phyloP scores from a whole-genome alignment of 2,113 vertebrate genomes.

The Falcunculus frontatus region DNA sequence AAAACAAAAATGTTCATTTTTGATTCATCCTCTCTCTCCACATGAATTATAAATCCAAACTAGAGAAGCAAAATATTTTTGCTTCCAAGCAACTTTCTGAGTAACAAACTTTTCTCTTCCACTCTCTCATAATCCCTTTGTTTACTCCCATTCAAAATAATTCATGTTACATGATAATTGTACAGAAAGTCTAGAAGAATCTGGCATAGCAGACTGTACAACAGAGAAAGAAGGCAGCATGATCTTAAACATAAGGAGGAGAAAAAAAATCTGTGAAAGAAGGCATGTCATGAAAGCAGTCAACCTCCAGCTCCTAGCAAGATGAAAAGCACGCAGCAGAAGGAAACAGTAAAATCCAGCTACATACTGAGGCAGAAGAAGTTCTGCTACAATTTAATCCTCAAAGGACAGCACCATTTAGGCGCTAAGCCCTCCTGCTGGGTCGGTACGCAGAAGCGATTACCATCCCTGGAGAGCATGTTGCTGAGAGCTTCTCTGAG shows the following conservation, averaged over 20 bases:
- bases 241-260: background rate
- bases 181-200: background rate
- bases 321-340: background rate
- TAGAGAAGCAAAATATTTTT: background rate
- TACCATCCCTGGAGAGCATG: background rate
- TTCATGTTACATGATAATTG: background rate
- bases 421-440: background rate
- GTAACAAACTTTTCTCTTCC: background rate
- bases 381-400: background rate
- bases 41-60: background rate
- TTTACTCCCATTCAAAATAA: background rate
- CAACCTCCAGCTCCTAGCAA: background rate
- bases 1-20: background rate
- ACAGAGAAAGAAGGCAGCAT: background rate
- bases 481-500: background rate
- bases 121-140: background rate
- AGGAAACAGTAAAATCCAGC: background rate
- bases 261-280: background rate
- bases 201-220: background rate
- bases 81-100: background rate
- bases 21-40: background rate
- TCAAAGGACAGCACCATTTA: background rate
- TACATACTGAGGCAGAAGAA: background rate
- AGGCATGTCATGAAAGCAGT: background rate
- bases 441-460: accelerated